phyloP scores from a whole-genome alignment of 2,113 vertebrate genomes.

The Odocoileus hemionus region DNA sequence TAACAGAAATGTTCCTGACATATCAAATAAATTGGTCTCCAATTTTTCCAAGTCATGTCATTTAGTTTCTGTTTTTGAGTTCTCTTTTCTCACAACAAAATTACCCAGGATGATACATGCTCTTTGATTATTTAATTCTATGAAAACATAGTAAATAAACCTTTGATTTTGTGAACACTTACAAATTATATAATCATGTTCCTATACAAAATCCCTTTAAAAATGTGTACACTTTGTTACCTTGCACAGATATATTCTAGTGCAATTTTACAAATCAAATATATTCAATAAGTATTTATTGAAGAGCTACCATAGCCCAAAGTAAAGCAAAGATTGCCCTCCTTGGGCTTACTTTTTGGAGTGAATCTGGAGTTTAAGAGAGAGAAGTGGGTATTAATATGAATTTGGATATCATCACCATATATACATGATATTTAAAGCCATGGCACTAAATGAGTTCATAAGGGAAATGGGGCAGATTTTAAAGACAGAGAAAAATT shows the following conservation, averaged over 20 bases:
- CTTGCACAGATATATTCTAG: background rate
- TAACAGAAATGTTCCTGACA: background rate
- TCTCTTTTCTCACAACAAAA: background rate
- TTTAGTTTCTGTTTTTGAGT: background rate
- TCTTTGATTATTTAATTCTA: background rate
- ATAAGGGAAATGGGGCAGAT: background rate
- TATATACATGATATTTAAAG: background rate
- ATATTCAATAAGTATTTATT: background rate
- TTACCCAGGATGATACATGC: background rate
- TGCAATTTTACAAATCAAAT: background rate
- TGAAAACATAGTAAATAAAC: background rate
- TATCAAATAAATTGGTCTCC: background rate
- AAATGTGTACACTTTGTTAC: background rate
- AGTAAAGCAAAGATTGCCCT: background rate
- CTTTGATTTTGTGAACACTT: background rate
- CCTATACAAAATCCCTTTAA: background rate
- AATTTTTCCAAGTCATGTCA: background rate
- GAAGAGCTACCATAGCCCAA: background rate
- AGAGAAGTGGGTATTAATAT: background rate
- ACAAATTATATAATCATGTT: background rate
- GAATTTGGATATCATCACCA: background rate
- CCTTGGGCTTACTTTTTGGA: background rate
- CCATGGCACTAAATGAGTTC: background rate
- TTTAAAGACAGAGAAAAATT: background rate
- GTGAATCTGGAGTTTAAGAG: background rate